phyloP scores from a whole-genome alignment of 2,113 vertebrate genomes.

The Labeo rohita region DNA sequence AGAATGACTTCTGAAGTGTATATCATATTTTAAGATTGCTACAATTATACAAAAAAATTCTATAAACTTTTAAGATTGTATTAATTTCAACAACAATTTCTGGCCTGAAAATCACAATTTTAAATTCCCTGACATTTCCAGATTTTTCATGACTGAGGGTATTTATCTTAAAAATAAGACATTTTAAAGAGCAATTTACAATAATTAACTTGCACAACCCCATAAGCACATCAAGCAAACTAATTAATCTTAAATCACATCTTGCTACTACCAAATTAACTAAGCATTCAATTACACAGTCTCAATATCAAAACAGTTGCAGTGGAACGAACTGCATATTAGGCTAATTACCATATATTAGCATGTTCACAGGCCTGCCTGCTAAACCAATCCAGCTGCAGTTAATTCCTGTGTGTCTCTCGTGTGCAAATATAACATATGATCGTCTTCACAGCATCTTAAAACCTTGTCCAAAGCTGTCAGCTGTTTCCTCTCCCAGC shows the following conservation, averaged over 20 bases:
- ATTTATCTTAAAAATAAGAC: background rate
- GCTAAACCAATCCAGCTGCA: constrained; percentile 15
- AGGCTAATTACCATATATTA: constrained; percentile 37
- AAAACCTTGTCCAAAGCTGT: background rate
- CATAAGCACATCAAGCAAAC: constrained; percentile 7
- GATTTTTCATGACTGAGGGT: background rate
- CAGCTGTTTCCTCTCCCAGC: background rate
- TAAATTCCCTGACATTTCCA: background rate
- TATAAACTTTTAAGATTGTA: too few species aligned
- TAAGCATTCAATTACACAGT: constrained; percentile 3
- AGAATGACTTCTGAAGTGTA: background rate
- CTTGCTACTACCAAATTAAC: background rate
- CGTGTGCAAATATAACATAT: background rate
- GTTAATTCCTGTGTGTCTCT: background rate
- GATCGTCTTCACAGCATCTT: background rate
- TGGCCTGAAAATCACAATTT: too few species aligned
- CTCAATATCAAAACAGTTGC: background rate
- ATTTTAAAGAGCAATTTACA: background rate
- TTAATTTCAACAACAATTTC: too few species aligned
- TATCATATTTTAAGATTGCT: too few species aligned
- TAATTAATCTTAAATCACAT: background rate
- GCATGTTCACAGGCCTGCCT: background rate
- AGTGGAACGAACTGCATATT: background rate
- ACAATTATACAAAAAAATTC: background rate
- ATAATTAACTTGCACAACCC: background rate